phyloP scores from a whole-genome alignment of 2,113 vertebrate genomes.

The Daubentonia madagascariensis region DNA sequence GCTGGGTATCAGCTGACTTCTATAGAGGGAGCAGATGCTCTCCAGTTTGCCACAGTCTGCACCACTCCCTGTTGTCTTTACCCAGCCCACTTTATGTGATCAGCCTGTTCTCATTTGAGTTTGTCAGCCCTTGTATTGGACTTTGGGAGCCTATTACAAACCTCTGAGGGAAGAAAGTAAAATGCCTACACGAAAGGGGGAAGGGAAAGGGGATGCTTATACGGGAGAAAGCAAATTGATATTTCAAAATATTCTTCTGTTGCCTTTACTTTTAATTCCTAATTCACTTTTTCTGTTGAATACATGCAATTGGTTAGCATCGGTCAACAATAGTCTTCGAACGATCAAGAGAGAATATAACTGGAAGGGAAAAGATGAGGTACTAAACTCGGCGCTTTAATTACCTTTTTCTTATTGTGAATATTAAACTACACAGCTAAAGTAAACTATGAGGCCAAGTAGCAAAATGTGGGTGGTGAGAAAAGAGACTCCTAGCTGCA shows the following conservation, averaged over 20 bases:
- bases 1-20: not conserved
- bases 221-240: not conserved
- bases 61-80: fast-evolving
- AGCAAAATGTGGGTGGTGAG: not conserved
- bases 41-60: not conserved
- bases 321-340: not conserved
- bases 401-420: not conserved
- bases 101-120: not conserved
- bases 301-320: not conserved
- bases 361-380: conserved; percentile 38
- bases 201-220: not conserved
- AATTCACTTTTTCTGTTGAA: conserved; percentile 3
- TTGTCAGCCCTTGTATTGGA: not conserved
- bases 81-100: not conserved
- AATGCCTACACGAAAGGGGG: not conserved
- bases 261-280: not conserved
- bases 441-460: not conserved
- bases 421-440: not conserved
- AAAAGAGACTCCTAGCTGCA: not conserved
- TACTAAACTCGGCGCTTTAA: not conserved
- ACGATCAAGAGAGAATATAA: not conserved
- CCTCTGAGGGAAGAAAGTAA: not conserved
- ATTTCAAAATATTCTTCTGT: not conserved
- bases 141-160: not conserved
- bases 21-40: not conserved